Base-by-base conservation (phyloP, 2,113 vertebrate genomes). In the Dasyornis broadbenti region DNA sequence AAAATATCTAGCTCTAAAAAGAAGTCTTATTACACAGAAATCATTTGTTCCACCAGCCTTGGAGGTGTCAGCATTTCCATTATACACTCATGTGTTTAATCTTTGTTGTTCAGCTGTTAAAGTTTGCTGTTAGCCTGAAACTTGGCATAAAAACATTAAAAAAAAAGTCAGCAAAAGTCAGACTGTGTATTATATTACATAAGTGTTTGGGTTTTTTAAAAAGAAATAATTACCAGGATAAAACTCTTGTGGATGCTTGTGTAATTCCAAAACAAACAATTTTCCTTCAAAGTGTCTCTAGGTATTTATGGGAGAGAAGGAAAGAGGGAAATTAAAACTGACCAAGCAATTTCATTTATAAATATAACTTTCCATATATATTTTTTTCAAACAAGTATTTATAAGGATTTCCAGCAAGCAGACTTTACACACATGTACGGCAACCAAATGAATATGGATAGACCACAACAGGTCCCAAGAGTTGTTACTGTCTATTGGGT, bases 381-480 rank as follows among this genome's bases (percentile, higher is more conserved):
- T 86, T 75, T 90, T 86, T 96, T 91, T 96, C 90, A 95, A 86
- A 88, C 92, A 91, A 96, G 82, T 82, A 96, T 95, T 96, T 93
- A 83, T 85, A 87, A 94, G 71, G 68, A 88, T 87, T 95, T 95
- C 77, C 65, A 96, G 85, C 60, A 85, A 94, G 89, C 66, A 78
- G 77, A 81, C 76, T 97, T 92, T 82, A 63, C 73, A 89, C 61
- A 78, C 45, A 84, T 11, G 54, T 53, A 90, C 9, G 78, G 92
- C 47, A 92, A 90, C 78, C 39, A 91, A 95, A 95, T 93, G 93
- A 96, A 93, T 96, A 95, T 94, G 90, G 56, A 91, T 82, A 92
- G 88, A 95, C 96, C 94, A 96, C 92, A 96, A 54, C 78, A 92
- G 76, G 78, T 97, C 96, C 96, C 84, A 79, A n/a, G 95, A 95